A percentile compares a stretch with the other conserved stretches of the same genome.
Evolutionary conservation across 1,140 invertebrate genomes (phyloP).

Genomic region (Sipha flava): DNA sequence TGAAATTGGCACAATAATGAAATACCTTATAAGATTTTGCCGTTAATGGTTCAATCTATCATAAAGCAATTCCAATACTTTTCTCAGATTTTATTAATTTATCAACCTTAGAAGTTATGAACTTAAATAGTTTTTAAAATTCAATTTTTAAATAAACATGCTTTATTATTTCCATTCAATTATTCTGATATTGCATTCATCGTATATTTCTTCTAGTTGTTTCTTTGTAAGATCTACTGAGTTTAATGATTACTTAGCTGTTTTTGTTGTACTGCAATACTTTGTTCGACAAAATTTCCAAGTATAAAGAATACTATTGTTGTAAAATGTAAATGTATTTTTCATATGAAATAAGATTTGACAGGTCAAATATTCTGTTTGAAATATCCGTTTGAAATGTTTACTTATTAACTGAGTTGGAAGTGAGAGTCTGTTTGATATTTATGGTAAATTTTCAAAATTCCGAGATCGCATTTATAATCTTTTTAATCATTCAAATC

Average conservation of each 20-base stretch:
- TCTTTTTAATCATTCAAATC: background rate
- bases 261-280: background rate
- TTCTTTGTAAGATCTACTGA: background rate
- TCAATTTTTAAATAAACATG: too few species aligned
- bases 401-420: background rate
- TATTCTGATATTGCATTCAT: too few species aligned
- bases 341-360: background rate
- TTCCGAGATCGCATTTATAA: background rate
- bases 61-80: too few species aligned
- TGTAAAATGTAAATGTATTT: background rate
- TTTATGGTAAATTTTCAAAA: background rate
- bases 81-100: too few species aligned
- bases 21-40: too few species aligned
- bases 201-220: too few species aligned
- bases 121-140: too few species aligned
- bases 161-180: too few species aligned
- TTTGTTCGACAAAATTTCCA: background rate
- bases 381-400: background rate
- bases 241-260: background rate
- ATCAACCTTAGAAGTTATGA: too few species aligned
- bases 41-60: too few species aligned
- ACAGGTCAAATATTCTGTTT: constrained; percentile 2
- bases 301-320: background rate
- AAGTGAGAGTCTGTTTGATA: background rate
- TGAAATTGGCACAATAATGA: too few species aligned